These are phyloP conservation scores for Neolamprologus variostigma DNA, from an alignment of 2,113 vertebrate species.

Conservation along the genomic window DNA sequence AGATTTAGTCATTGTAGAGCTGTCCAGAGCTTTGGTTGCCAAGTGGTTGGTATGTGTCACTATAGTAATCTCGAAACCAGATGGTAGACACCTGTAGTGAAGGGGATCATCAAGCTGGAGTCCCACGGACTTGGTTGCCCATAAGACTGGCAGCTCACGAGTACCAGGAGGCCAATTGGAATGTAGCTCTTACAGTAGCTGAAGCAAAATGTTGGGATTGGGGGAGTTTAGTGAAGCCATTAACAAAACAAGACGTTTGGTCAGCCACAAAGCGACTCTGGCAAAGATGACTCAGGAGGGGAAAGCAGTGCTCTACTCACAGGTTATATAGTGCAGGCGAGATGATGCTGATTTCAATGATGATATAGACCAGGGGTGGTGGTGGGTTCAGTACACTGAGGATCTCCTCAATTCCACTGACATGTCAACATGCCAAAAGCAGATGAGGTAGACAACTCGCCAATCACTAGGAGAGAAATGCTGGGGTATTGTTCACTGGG, in stretches of 20 bases:
- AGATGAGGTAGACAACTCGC: accelerated
- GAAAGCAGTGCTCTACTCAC: not conserved
- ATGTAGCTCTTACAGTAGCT: not conserved
- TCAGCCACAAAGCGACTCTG: not conserved
- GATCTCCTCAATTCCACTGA: not conserved
- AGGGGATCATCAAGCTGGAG: not conserved
- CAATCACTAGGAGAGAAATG: not conserved
- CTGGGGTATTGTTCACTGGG: not conserved
- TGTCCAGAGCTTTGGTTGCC: not conserved
- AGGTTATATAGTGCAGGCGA: not conserved
- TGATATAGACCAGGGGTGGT: not conserved
- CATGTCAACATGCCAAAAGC: not conserved
- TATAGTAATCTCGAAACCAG: not conserved
- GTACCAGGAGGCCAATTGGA: not conserved
- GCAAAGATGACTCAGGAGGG: not conserved
- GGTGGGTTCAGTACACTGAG: not conserved
- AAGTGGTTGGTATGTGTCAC: not conserved
- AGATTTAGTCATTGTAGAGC: not conserved
- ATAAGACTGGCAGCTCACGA: not conserved
- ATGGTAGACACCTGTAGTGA: not conserved
- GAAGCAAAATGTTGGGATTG: not conserved
- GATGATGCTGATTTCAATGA: not conserved
- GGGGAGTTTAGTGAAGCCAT: not conserved
- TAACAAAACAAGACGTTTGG: not conserved
- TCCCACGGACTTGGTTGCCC: accelerated